Evolutionary conservation across 2,113 vertebrate species (phyloP).

Genomic region (Hippocampus barbouri): DNA sequence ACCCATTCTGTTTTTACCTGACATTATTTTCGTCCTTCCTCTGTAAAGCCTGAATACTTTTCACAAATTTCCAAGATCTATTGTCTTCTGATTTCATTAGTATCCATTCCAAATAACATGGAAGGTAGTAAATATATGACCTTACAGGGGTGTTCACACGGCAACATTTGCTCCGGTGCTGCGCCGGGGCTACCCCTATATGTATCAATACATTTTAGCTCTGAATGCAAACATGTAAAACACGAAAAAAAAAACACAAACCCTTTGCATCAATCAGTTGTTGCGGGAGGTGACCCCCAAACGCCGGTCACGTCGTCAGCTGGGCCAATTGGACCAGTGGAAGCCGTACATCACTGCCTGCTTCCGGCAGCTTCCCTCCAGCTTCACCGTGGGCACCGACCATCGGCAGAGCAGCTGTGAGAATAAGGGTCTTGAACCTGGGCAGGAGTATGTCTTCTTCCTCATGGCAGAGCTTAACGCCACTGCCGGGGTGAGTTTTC

Average conservation of each 20-base stretch:
- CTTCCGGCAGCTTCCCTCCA: conserved; percentile 81
- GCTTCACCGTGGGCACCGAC: conserved; percentile 86
- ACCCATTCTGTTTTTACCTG: neutral
- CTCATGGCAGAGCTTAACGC: conserved; percentile 86
- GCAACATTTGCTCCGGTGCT: too few species aligned
- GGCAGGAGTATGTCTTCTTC: conserved; percentile 89
- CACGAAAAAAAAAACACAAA: neutral
- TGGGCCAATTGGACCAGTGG: conserved; percentile 81
- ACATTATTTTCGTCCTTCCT: neutral
- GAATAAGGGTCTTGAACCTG: conserved; percentile 84
- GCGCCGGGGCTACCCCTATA: too few species aligned
- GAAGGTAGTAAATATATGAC: too few species aligned
- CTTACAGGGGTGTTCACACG: too few species aligned
- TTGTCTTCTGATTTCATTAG: neutral
- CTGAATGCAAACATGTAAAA: neutral
- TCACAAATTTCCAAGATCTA: neutral
- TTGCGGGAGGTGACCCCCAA: conserved; percentile 78
- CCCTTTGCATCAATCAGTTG: conserved; percentile 66
- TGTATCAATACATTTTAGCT: neutral
- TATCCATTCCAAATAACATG: neutral
- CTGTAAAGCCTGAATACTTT: neutral
- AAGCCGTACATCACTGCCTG: conserved; percentile 90
- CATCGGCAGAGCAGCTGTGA: conserved; percentile 85
- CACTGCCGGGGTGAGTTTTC: conserved; percentile 76
- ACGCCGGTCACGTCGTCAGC: conserved; percentile 79